These are phyloP conservation scores for Onychostoma macrolepis DNA, from an alignment of 2,113 vertebrate genomes.

Conservation along the genomic window DNA sequence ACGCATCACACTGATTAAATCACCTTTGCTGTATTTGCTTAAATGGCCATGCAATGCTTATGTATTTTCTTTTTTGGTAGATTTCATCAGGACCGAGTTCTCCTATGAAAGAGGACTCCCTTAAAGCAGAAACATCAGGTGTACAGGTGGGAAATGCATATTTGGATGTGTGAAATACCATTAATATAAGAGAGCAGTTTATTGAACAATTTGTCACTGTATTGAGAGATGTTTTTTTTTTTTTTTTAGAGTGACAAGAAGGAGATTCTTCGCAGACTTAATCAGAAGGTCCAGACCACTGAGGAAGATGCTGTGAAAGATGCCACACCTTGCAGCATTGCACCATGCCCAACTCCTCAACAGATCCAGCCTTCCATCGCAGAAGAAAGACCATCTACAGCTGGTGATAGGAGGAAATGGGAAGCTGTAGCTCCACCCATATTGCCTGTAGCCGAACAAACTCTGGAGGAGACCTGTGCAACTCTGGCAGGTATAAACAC, in stretches of 20 bases:
- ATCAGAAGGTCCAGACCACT: slow-evolving; percentile 83
- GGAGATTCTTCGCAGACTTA: slow-evolving; percentile 90
- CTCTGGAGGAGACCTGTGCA: slow-evolving; percentile 76
- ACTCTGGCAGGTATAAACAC: slow-evolving; percentile 57
- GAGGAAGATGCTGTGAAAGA: slow-evolving; percentile 64
- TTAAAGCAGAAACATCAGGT: slow-evolving; percentile 55
- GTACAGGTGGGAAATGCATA: slow-evolving; percentile 63
- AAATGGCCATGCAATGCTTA: not conserved
- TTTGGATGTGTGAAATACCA: not conserved
- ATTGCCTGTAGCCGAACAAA: slow-evolving; percentile 79
- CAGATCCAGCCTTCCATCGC: slow-evolving; percentile 45
- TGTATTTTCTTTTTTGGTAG: slow-evolving; percentile 10
- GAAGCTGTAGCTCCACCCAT: slow-evolving; percentile 79
- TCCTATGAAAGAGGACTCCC: slow-evolving; percentile 60
- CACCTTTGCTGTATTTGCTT: not conserved
- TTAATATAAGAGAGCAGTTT: not conserved
- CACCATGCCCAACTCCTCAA: slow-evolving; percentile 53
- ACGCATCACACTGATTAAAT: slow-evolving; percentile 5
- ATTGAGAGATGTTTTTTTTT: not conserved
- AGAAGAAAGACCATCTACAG: slow-evolving; percentile 60
- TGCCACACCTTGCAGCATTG: slow-evolving; percentile 26
- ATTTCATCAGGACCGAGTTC: slow-evolving; percentile 58
- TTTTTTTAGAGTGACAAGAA: slow-evolving; percentile 83
- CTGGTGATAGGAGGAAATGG: slow-evolving; percentile 85
- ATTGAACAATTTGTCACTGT: not conserved